Base-by-base conservation (phyloP, 2,888 invertebrate species). In the Agrotis puta region DNA sequence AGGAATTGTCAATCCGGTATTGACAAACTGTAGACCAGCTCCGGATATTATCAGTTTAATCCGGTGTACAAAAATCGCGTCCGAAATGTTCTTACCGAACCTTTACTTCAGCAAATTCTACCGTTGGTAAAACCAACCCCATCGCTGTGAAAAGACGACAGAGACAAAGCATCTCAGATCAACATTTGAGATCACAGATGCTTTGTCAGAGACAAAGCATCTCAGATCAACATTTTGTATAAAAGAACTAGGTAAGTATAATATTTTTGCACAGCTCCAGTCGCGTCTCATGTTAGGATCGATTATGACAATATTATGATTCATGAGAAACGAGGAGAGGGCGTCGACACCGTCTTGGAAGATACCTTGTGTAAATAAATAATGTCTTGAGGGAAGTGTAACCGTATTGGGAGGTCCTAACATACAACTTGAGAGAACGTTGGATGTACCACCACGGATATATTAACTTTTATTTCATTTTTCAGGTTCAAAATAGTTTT, bases 231-330 rank as follows among this genome's bases (percentile, higher is more conserved):
- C 3, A 18, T 27, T 57, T 43, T 2, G 39, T n/a, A 50, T 47
- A 16, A 51, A 27, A 56, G 24, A 78, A 16, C 11, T 11, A 1
- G 9, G 7, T n/a, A n/a, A n/a, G n/a, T n/a, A 33, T 3, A 33
- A 47, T 57, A 78, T 57, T 43, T 72, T 53, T 58, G 57, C 64
- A 48, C 45, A 64, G 13, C 56, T 61, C 39, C 16, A 56, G 27
- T 22, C 53, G 48, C 56, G n/a, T 71, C 39, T 14, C 43, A 56
- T 24, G 57, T 61, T 43, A 58, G 13, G 62, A 72, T 75, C 64
- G 76, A 76, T 70, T 67, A 64, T 64, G 68, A 57, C 73, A 63
- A 71, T 51, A 71, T 84, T 75, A 79, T 82, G 80, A 79, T 79
- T 79, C 80, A 83, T 76, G 80, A 85, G 62, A 76, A 54, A 22